phyloP scores from a whole-genome alignment of 2,113 vertebrate genomes.

The Zosterops pallidus region DNA sequence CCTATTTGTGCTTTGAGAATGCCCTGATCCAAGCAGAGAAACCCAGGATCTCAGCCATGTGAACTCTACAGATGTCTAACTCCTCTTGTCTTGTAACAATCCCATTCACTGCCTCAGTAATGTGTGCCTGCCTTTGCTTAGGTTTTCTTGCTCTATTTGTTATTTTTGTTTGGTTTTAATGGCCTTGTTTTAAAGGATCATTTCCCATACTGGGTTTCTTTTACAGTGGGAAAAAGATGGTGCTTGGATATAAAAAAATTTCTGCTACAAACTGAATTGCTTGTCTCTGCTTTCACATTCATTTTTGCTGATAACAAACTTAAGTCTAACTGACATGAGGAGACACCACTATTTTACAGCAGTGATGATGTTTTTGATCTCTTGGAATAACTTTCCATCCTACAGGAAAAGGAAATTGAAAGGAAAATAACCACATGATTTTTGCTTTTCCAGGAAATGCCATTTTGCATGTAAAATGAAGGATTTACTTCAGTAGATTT shows the following conservation, averaged over 20 bases:
- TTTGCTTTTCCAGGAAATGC: not conserved
- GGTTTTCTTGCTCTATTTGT: not conserved
- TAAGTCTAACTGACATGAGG: not conserved
- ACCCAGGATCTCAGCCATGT: not conserved
- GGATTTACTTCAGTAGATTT: not conserved
- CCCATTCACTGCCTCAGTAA: not conserved
- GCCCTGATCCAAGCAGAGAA: not conserved
- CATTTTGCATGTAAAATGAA: not conserved
- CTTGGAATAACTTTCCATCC: not conserved
- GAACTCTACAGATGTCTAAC: not conserved
- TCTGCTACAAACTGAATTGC: not conserved
- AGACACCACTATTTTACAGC: not conserved
- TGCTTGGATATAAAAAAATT: not conserved
- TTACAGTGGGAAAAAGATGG: not conserved
- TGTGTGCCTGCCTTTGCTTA: not conserved
- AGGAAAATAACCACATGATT: not conserved
- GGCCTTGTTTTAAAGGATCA: conserved; percentile 2
- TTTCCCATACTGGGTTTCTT: not conserved
- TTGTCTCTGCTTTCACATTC: not conserved
- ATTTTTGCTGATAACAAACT: not conserved
- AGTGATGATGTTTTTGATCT: not conserved
- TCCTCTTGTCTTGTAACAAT: not conserved
- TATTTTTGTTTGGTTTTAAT: not conserved
- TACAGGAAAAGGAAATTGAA: not conserved
- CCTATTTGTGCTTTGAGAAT: not conserved